phyloP scores from a whole-genome alignment of 2,113 vertebrate species.

The Calyptommatus sinebrachiatus region DNA sequence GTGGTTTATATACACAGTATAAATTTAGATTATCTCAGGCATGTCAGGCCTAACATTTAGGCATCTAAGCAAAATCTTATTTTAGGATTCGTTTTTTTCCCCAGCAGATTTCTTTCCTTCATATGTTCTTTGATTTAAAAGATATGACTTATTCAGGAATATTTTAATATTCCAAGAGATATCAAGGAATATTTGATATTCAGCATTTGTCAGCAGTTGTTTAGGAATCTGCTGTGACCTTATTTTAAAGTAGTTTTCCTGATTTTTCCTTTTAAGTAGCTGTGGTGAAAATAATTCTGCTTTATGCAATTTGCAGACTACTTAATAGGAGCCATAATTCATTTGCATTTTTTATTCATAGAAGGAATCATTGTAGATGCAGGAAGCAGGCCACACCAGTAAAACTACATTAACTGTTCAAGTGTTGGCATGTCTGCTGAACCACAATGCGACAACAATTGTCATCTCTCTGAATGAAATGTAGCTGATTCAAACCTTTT shows the following conservation, averaged over 20 bases:
- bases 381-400: background rate
- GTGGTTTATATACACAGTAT: too few relatives aligned
- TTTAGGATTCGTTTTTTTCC: too few relatives aligned
- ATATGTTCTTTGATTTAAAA: too few relatives aligned
- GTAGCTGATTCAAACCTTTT: background rate
- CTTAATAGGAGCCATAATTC: background rate
- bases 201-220: too few relatives aligned
- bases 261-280: background rate
- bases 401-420: background rate
- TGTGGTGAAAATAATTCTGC: background rate
- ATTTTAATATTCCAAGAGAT: too few relatives aligned
- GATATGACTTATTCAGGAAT: too few relatives aligned
- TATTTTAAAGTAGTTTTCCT: background rate
- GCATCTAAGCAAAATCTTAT: too few relatives aligned
- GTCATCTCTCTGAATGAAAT: background rate
- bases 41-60: too few relatives aligned
- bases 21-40: too few relatives aligned
- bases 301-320: background rate
- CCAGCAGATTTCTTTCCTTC: too few relatives aligned
- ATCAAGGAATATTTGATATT: too few relatives aligned
- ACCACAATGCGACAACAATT: background rate
- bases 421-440: background rate
- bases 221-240: background rate
- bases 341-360: conserved; percentile 4
- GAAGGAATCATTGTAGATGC: background rate